phyloP scores from a whole-genome alignment of 2,797 vertebrate species.

The Xenops minutus region DNA sequence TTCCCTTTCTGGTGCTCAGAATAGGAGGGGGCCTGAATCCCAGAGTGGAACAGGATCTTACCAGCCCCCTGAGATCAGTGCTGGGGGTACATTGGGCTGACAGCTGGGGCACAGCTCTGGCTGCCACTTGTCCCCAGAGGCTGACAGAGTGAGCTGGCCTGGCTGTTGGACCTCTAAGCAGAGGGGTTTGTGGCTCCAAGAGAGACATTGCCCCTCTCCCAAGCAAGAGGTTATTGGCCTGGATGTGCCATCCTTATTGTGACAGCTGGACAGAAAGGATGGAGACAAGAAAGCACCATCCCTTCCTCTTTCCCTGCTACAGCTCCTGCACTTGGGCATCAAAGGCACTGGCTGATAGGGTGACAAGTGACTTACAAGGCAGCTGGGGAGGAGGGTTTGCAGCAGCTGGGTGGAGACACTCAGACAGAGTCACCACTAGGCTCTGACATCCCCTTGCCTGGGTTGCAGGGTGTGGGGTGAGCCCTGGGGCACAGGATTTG shows the following conservation, averaged over 20 bases:
- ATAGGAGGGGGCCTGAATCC: background rate
- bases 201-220: background rate
- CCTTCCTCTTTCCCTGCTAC: background rate
- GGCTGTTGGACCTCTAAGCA: background rate
- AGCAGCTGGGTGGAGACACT: background rate
- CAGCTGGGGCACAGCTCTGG: background rate
- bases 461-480: background rate
- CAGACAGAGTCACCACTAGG: fast-evolving
- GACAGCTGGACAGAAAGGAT: background rate
- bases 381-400: background rate
- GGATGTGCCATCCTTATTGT: background rate
- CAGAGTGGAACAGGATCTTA: background rate
- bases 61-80: background rate
- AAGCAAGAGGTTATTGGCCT: background rate
- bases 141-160: background rate
- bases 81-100: background rate
- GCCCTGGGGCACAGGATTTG: background rate
- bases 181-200: background rate
- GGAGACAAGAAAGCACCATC: background rate
- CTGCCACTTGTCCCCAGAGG: fast-evolving
- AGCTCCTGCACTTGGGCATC: background rate
- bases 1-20: background rate
- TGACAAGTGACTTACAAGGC: background rate
- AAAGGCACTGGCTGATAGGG: background rate
- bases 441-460: background rate